Base-by-base conservation (phyloP, 2,797 vertebrate genomes). In the Pangasius djambal region DNA sequence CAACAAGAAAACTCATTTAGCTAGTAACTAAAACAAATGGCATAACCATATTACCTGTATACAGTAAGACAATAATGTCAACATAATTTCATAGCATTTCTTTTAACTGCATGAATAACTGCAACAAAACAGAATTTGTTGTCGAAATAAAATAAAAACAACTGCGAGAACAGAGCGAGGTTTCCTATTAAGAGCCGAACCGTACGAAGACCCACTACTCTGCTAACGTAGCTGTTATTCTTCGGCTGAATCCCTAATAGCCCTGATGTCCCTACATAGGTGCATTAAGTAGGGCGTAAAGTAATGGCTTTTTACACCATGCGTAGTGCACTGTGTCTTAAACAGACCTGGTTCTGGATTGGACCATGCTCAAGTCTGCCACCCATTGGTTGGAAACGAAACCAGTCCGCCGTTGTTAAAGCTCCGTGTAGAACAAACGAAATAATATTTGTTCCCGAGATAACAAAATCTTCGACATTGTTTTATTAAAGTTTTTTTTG, bases 351-450 rank as follows among this genome's bases (percentile, higher is more conserved):
- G 8, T 77, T 74, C 22, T 5, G 34, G 15, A 13, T 48, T 12
- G 16, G 55, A 44, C 70, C 69, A 20, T 6, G 22, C 37, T 63
- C 44, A 18, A 13, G 86, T 69, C 34, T 67, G 89, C 86, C 89
- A 77, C 50, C 89, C 85, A 59, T 34, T 48, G 89, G 85, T 18
- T 22, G 69, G 25, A 44, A 55, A 34, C 3, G 10, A 63, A 77
- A 31, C 9, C 55, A 9, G 86, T 85, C 16, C 86, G 3, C 57
- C 50, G 6, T 10, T 13, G 10, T 69, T 48, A 65, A 85, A 59
- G 50, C 50, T 85, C 72, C 89, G 81, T 48, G 81, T 70, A 74
- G 55, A n/a, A 89, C 55, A 72, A 63, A 72, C 6, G 12, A 37
- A n/a, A 9, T 61, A 12, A 34, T 18, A 12, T 28, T 69, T 15